Base-by-base conservation (phyloP, 2,797 vertebrate genomes). In the Hirundo rustica region DNA sequence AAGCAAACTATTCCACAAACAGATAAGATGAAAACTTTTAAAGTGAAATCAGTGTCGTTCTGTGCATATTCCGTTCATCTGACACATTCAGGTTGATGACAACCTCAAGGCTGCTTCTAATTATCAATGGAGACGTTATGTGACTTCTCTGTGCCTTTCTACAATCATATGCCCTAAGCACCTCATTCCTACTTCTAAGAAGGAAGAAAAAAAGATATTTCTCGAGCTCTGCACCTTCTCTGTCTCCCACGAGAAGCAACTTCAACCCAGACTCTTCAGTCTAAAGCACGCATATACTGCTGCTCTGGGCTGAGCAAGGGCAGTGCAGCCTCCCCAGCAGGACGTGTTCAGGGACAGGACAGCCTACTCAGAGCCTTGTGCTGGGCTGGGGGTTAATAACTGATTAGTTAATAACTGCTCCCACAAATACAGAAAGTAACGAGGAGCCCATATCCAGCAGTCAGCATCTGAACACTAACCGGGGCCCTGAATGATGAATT, bases 81-180 rank as follows among this genome's bases (percentile, higher is more conserved):
- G 76, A 95, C 94, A 94, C 79, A 65, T 89, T 89, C 89, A 95
- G 89, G 94, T 92, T 85, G 94, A 96, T 72, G 73, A 95, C 89
- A 96, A 93, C 85, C 85, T 88, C 76, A 84, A 95, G 89, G 95
- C 76, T 95, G 88, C 73, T 88, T 92, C 62, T 83, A 73, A 81
- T 88, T 88, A 90, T 70, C 58, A 8, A 36, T 19, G 16, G 70
- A 85, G 60, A 84, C 0, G 0, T 67, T 70, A 8, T 88, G 77
- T 70, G 92, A 89, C 70, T 93, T 73, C 64, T 89, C 84, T 47
- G 77, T 42, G 67, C 51, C 67, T 87, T 94, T 85, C 70, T 55
- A 36, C 60, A 60, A n/a, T 65, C 55, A 5, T 3, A 34, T 65
- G 78, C 86, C 94, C 40, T 27, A 53, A 92, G 64, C 82, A 66